Percentiles rank a stretch among this genome's conserved stretches.
phyloP scores from a whole-genome alignment of 2,113 vertebrate species.

The Rhynchomys soricoides region DNA sequence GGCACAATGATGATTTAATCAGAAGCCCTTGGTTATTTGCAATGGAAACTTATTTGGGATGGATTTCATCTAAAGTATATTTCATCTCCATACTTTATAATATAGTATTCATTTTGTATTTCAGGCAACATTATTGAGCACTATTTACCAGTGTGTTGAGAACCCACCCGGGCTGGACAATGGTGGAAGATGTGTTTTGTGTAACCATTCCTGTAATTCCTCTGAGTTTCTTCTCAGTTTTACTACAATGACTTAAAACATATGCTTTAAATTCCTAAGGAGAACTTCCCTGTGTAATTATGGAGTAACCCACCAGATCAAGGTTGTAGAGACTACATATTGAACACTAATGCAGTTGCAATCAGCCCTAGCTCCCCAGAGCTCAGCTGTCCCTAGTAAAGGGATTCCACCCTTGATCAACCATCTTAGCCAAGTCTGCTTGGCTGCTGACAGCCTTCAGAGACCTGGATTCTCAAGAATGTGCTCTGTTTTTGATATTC shows the following conservation, averaged over 20 bases:
- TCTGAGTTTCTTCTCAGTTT: not conserved
- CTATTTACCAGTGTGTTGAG: not conserved
- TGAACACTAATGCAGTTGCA: not conserved
- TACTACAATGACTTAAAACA: not conserved
- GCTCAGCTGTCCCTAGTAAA: not conserved
- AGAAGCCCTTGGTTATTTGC: slow-evolving; percentile 41
- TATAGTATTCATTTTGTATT: slow-evolving; percentile 35
- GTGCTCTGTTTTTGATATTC: not conserved
- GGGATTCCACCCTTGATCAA: not conserved
- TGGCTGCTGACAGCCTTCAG: not conserved
- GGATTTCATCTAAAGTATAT: slow-evolving; percentile 31
- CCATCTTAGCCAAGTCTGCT: not conserved
- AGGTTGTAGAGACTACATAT: not conserved
- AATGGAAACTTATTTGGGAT: slow-evolving; percentile 43
- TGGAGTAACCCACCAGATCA: slow-evolving; percentile 19
- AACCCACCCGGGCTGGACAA: not conserved
- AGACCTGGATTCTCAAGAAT: not conserved
- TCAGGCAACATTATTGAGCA: not conserved
- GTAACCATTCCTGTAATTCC: slow-evolving; percentile 28
- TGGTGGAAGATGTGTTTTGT: slow-evolving; percentile 10
- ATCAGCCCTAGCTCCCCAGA: not conserved
- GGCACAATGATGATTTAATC: not conserved
- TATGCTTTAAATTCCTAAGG: not conserved
- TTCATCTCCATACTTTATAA: not conserved
- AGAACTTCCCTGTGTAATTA: not conserved